These are phyloP conservation scores for Drosophila sechellia DNA, from an alignment of 1,140 invertebrate species.

Conservation along the genomic window DNA sequence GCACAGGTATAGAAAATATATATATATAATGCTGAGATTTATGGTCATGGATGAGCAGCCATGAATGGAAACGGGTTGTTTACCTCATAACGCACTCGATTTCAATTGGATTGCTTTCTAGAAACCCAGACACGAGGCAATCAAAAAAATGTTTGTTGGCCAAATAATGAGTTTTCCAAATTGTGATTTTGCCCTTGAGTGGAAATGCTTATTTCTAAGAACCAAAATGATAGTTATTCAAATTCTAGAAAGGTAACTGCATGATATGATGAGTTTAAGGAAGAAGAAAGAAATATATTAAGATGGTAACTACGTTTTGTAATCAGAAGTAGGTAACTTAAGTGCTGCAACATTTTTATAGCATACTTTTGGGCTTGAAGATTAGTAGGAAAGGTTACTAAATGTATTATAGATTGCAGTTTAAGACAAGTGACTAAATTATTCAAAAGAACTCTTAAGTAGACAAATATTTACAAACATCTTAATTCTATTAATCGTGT, in stretches of 20 bases:
- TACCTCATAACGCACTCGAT: conserved; percentile 8
- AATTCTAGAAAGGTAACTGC: no score
- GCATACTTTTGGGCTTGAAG: background rate
- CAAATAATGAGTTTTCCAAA: background rate
- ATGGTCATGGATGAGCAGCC: background rate
- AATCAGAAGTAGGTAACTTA: no score
- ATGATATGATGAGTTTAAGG: no score
- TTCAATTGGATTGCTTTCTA: conserved; percentile 2
- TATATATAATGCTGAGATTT: background rate
- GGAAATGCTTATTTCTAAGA: background rate
- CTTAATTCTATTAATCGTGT: background rate
- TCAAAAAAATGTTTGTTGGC: background rate
- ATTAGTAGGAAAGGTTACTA: no score
- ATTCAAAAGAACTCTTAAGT: no score
- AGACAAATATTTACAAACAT: no score
- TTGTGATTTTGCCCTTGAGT: background rate
- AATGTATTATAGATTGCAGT: no score
- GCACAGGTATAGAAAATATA: background rate
- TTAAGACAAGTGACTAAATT: no score
- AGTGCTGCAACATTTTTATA: background rate
- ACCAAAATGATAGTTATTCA: no score
- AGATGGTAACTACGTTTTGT: no score
- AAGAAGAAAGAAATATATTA: no score
- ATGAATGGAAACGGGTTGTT: conserved; percentile 11
- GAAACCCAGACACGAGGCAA: background rate